Percentiles rank a stretch among this genome's conserved stretches.
Conservation (phyloP, 2,888 invertebrate genomes). For the Apamea epomidion region DNA sequence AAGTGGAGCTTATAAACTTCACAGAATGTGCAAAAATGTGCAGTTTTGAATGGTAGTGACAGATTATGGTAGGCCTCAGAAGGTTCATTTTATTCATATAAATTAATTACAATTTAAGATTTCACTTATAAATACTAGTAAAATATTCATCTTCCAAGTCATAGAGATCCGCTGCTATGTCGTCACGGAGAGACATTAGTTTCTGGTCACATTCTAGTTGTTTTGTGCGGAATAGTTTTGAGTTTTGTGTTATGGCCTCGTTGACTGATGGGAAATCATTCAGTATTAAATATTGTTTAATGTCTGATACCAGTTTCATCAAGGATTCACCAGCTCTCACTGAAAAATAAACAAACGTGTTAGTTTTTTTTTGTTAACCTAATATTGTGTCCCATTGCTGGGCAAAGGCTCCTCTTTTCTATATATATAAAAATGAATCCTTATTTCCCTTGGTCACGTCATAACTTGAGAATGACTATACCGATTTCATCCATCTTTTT, state of each 20-base stretch:
- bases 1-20: background rate
- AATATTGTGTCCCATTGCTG: background rate
- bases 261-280: slow-evolving; percentile 99
- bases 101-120: slow-evolving; percentile 11
- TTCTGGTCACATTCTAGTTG: slow-evolving; percentile 98
- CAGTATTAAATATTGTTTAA: slow-evolving; percentile 99
- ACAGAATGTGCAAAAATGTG: background rate
- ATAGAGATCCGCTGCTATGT: slow-evolving; percentile 98
- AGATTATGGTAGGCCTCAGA: background rate
- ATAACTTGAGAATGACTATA: too few relatives aligned
- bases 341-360: slow-evolving; percentile 79
- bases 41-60: background rate
- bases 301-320: slow-evolving; percentile 99
- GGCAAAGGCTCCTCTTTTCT: background rate
- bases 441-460: too few relatives aligned
- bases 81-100: background rate
- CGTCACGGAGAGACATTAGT: slow-evolving; percentile 97
- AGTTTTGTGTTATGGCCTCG: slow-evolving; percentile 98
- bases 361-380: background rate
- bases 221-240: slow-evolving; percentile 96
- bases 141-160: slow-evolving; percentile 98
- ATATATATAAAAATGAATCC: too few relatives aligned
- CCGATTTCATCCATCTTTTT: too few relatives aligned
- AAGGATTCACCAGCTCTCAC: slow-evolving; percentile 99
- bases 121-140: slow-evolving; percentile 94